A percentile compares a stretch with the other conserved stretches of the same genome.
Conservation (phyloP, 2,888 invertebrate genomes). For the Chironomus riparius region DNA sequence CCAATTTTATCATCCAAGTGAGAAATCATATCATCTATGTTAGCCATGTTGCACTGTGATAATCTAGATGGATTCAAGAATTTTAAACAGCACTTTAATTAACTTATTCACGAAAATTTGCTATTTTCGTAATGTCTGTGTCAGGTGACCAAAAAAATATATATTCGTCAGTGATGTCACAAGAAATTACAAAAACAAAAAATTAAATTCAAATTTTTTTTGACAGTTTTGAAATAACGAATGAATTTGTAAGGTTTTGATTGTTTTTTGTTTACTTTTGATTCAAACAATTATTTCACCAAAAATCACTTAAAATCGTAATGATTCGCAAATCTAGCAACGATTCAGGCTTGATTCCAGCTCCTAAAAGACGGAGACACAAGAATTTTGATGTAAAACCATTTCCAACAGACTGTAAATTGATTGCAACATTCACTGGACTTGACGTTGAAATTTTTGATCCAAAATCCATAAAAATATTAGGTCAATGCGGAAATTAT, state of each 20-base stretch:
- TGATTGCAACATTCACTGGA: constrained; percentile 54
- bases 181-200: neutral
- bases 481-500: constrained; percentile 65
- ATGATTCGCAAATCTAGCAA: too few relatives aligned
- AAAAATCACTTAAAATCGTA: too few relatives aligned
- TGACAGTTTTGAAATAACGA: too few relatives aligned
- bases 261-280: neutral
- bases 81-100: neutral
- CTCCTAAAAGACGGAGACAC: neutral
- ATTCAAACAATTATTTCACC: too few relatives aligned
- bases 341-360: neutral
- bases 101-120: neutral
- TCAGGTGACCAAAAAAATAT: neutral
- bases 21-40: constrained; percentile 64
- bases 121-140: neutral
- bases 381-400: neutral
- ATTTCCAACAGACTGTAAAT: neutral
- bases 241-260: too few relatives aligned
- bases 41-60: constrained; percentile 31
- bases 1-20: constrained; percentile 81
- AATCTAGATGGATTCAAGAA: neutral
- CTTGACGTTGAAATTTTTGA: constrained; percentile 55
- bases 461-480: constrained; percentile 48
- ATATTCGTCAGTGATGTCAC: neutral
- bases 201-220: too few relatives aligned